Base-by-base conservation (phyloP, 1,140 invertebrate genomes). In the Monomorium pharaonis region DNA sequence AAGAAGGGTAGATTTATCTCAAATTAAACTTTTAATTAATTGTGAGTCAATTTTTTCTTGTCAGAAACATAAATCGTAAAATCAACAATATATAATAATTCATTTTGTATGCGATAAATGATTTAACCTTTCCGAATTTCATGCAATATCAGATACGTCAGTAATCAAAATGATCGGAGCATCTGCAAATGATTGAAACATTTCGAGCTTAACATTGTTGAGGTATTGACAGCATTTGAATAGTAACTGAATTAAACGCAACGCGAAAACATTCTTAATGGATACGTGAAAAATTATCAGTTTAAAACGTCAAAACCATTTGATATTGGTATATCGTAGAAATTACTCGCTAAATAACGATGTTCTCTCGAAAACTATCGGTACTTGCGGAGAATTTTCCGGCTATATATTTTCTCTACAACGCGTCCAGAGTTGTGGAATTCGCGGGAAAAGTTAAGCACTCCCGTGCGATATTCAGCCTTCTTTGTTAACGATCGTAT, bases 401-500 rank as follows among this genome's bases (percentile, higher is more conserved):
- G n/a, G n/a, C n/a, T 42, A 27, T 44, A 37, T 27, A n/a, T 44
- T 67, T 42, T 56, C 21, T 44, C 10, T 44, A 14, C 44, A 44
- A 27, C 65, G 42, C 21, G 12, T 27, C 18, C 74, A 27, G 16
- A 24, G 10, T 62, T 62, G 37, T 44, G 6, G 7, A 70, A 12
- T 69, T 56, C 16, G 14, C 49, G 21, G 1, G 42, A 51, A 21
- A 58, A 58, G 65, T 58, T 37, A 37, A 30, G 18, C 14, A 4
- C 9, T 44, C 3, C 37, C 37, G 37, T 18, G 12, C 24, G 18
- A 72, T 74, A 24, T 42, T 27, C 51, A 83, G 27, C 4, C 37
- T 24, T 47, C 78, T 83, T 74, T 54, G 78, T 81, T 70, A 70
- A 18, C 24, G 24, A 37, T 58, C 37, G 37, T 74, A 83, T 47